Evolutionary conservation across 2,113 vertebrate species (phyloP).

Genomic region (Eretmochelys imbricata): DNA sequence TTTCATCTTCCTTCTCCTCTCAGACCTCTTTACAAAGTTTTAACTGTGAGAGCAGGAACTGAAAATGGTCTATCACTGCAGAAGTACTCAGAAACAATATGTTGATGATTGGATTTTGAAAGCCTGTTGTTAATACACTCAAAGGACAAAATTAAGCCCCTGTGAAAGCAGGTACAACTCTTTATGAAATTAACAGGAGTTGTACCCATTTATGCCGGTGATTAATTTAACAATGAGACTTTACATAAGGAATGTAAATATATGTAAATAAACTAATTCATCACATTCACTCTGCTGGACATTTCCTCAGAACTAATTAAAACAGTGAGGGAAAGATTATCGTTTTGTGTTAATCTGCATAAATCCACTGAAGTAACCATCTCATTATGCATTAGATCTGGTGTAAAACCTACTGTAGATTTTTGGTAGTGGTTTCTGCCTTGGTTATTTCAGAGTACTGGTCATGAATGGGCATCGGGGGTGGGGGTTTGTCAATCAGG

Average conservation of each 20-base stretch:
- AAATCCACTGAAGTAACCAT: not conserved
- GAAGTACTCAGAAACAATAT: not conserved
- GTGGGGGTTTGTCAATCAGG: not conserved
- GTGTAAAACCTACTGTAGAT: not conserved
- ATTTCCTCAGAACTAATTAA: not conserved
- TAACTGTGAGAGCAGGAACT: not conserved
- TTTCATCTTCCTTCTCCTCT: not conserved
- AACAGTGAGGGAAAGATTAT: not conserved
- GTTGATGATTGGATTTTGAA: not conserved
- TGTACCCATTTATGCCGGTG: not conserved
- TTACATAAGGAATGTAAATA: not conserved
- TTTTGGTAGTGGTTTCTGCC: not conserved
- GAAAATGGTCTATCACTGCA: not conserved
- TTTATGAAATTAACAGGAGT: not conserved
- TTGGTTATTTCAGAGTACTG: not conserved
- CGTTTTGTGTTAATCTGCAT: not conserved
- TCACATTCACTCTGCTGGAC: not conserved
- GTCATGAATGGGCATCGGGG: not conserved
- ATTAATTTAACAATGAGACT: not conserved
- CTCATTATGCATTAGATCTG: not conserved
- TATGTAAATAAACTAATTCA: not conserved
- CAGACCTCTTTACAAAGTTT: not conserved
- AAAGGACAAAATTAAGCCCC: not conserved
- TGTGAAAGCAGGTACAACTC: not conserved
- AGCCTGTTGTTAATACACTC: not conserved